Percentiles rank a stretch among this genome's conserved stretches.
phyloP scores from a whole-genome alignment of 2,113 vertebrate species.

The Trematomus loennbergii region DNA sequence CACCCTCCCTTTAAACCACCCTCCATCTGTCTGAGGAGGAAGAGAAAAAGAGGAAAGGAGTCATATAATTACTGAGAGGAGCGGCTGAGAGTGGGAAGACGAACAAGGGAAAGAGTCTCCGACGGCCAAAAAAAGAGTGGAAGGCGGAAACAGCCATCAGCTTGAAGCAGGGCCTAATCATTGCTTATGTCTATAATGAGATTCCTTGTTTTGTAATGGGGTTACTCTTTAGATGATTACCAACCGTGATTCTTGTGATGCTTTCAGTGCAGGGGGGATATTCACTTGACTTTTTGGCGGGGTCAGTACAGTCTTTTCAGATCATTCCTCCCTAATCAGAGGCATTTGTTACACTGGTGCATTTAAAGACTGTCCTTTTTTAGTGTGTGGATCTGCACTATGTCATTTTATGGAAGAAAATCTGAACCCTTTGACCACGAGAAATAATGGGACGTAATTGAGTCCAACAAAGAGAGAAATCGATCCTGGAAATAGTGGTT shows the following conservation, averaged over 20 bases:
- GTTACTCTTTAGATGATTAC: constrained; percentile 23
- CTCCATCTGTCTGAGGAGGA: constrained; percentile 58
- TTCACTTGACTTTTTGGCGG: constrained; percentile 38
- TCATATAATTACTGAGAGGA: constrained; percentile 52
- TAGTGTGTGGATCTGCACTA: constrained; percentile 50
- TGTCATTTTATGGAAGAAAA: constrained; percentile 63
- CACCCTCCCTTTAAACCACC: constrained; percentile 3
- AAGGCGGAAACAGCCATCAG: constrained; percentile 57
- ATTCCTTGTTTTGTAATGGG: constrained; percentile 28
- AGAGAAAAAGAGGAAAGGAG: constrained; percentile 50
- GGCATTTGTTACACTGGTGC: constrained; percentile 67
- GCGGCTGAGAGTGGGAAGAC: constrained; percentile 37
- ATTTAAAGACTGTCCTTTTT: constrained; percentile 54
- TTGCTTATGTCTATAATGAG: constrained; percentile 30
- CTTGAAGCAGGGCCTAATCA: constrained; percentile 44
- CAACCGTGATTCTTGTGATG: constrained; percentile 11
- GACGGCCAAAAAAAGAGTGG: constrained; percentile 29
- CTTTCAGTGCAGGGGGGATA: constrained; percentile 44
- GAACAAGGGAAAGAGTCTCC: constrained; percentile 20
- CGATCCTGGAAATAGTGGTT: constrained; percentile 29
- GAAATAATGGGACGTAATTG: constrained; percentile 38
- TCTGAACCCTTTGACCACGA: constrained; percentile 50
- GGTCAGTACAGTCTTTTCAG: constrained; percentile 35
- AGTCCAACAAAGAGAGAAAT: constrained; percentile 35
- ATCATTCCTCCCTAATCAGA: constrained; percentile 40